A percentile compares a stretch with the other conserved stretches of the same genome.
phyloP scores from a whole-genome alignment of 2,797 vertebrate genomes.

The Sebastes cheni region DNA sequence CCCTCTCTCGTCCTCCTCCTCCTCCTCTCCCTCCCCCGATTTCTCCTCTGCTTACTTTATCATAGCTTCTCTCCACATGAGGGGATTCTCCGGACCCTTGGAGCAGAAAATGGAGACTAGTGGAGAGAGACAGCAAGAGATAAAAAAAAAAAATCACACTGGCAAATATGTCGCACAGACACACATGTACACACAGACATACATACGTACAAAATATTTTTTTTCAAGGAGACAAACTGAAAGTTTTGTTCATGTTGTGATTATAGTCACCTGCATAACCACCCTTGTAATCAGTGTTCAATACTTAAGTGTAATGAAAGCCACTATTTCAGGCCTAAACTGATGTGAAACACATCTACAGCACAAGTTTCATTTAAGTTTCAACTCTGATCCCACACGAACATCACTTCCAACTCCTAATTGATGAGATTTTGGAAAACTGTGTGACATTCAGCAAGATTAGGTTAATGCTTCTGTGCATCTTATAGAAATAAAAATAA shows the following conservation, averaged over 20 bases:
- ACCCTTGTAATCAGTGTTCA: neutral
- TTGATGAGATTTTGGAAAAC: neutral
- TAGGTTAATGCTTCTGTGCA: neutral
- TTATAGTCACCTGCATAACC: neutral
- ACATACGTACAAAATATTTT: neutral
- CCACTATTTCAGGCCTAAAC: neutral
- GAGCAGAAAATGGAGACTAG: constrained; percentile 80
- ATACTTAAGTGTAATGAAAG: neutral
- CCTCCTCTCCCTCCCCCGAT: neutral
- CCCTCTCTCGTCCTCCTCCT: neutral
- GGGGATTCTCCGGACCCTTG: constrained; percentile 70
- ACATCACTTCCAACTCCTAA: neutral
- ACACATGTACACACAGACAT: constrained; percentile 33
- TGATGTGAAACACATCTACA: neutral
- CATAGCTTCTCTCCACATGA: constrained; percentile 69
- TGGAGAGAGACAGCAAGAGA: constrained; percentile 68
- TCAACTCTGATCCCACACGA: neutral
- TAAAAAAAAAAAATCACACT: constrained; percentile 47
- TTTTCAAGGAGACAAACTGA: neutral
- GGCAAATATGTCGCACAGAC: constrained; percentile 56
- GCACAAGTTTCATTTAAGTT: neutral
- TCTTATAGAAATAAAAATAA: neutral
- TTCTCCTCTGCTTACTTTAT: constrained; percentile 67
- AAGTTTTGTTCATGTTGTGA: neutral
- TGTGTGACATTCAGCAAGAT: neutral